Base-by-base conservation (phyloP, 2,113 vertebrate genomes). In the Salminus brasiliensis region DNA sequence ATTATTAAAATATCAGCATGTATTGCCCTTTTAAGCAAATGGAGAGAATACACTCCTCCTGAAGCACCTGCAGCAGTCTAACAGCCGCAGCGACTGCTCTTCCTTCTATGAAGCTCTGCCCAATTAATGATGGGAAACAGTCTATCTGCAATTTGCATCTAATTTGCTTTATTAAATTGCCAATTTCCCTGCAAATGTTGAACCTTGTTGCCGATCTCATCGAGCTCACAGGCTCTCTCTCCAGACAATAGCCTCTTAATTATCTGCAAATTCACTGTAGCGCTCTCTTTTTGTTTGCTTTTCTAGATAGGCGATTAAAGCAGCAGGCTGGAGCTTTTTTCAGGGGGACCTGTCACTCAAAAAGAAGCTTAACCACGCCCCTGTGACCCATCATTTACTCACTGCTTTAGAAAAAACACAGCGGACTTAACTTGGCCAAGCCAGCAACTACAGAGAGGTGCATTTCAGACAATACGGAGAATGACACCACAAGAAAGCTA, bases 221-320 rank as follows among this genome's bases (percentile, higher is more conserved):
- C 75, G 84, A 78, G 80, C 82, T 81, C 57, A 69, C 72, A 82
- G 85, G 76, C 85, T 83, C 79, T 92, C 91, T 89, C 88, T 91
- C 89, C 88, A 81, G 80, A 63, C 79, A 84, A 81, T 76, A 93
- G 87, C 75, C 79, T 86, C 91, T 88, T 92, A 94, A 94, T 82
- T 93, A 82, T 86, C 84, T 93, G 92, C 83, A 90, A 91, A 94
- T 91, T 87, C 86, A 92, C 87, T 83, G 89, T 81, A 88, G 80
- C 91, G 81, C 83, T 92, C 87, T 93, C 11, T 27, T 12, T 36
- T 15, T 13, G 62, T 13, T 41, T 13, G 23, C n/a, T 27, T 39
- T 53, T 47, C 32, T 75, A 23, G 13, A 45, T 18, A 15, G 0
- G 16, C 30, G 5, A 12, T 12, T 34, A 9, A 66, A 41, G n/a